These are phyloP conservation scores for Electrophaes corylata DNA, from an alignment of 2,888 invertebrate species.

Conservation along the genomic window DNA sequence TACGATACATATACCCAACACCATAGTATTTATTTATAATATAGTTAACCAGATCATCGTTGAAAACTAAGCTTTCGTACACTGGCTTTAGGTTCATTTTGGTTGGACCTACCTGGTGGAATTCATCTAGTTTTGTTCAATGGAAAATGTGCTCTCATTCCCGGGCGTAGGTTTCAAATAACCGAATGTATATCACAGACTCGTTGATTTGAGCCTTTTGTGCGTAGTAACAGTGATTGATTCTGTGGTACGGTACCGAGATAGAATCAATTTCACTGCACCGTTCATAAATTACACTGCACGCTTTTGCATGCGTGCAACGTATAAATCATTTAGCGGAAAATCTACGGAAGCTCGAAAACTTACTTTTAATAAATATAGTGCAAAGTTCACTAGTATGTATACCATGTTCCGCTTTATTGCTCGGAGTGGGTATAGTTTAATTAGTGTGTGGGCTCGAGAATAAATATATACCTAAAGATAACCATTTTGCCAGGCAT, in stretches of 20 bases:
- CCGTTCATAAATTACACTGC: constrained; percentile 27
- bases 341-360: constrained; percentile 18
- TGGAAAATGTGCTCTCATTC: constrained; percentile 1
- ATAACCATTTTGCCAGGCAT: too few species aligned
- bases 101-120: not conserved
- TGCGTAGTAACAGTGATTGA: not conserved
- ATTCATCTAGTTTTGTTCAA: not conserved
- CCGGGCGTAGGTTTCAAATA: not conserved
- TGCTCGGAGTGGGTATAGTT: not conserved
- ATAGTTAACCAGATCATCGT: not conserved
- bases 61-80: constrained; percentile 3
- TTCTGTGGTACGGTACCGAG: constrained; percentile 22
- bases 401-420: not conserved
- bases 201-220: not conserved
- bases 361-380: not conserved
- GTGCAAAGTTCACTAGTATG: not conserved
- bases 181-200: not conserved
- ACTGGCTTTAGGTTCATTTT: not conserved
- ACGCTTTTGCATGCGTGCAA: constrained; percentile 28
- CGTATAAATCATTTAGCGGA: constrained; percentile 26
- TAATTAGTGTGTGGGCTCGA: not conserved
- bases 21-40: not conserved
- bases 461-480: not conserved
- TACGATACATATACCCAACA: constrained; percentile 6
- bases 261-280: constrained; percentile 36